Conservation (phyloP, 92 coral and sea anemone species). For the Virgularia gustaviana region DNA sequence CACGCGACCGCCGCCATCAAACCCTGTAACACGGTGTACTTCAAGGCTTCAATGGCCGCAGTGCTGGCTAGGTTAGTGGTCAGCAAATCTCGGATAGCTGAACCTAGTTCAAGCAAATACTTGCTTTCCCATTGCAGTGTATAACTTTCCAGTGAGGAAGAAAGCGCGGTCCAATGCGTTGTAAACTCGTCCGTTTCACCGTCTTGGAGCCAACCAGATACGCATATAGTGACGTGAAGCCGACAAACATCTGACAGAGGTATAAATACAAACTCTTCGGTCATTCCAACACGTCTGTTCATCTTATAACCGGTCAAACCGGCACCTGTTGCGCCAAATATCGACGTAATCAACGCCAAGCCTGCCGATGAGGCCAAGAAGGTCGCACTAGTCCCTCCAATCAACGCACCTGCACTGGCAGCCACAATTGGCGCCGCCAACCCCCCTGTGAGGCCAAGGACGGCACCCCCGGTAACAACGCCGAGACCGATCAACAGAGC, state of each 20-base stretch:
- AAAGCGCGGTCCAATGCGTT: constrained; percentile 66
- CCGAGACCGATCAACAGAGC: constrained; percentile 73
- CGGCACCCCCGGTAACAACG: constrained; percentile 67
- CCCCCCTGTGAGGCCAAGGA: constrained; percentile 76
- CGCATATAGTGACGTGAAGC: constrained; percentile 63
- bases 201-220: constrained; percentile 74
- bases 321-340: constrained; percentile 94
- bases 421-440: constrained; percentile 82
- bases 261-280: constrained; percentile 67
- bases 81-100: constrained; percentile 59
- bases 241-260: constrained; percentile 52
- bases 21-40: constrained; percentile 67
- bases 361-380: constrained; percentile 71
- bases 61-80: constrained; percentile 47
- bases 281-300: constrained; percentile 68
- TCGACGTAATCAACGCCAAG: constrained; percentile 67
- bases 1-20: constrained; percentile 69
- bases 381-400: constrained; percentile 73
- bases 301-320: constrained; percentile 81
- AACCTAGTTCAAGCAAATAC: constrained; percentile 66
- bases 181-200: constrained; percentile 57
- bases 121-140: constrained; percentile 78
- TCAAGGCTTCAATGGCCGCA: constrained; percentile 68
- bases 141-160: constrained; percentile 65
- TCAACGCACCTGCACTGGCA: constrained; percentile 68